Conservation (phyloP, 1,140 invertebrate species). For the Paraescarpia echinospica region DNA sequence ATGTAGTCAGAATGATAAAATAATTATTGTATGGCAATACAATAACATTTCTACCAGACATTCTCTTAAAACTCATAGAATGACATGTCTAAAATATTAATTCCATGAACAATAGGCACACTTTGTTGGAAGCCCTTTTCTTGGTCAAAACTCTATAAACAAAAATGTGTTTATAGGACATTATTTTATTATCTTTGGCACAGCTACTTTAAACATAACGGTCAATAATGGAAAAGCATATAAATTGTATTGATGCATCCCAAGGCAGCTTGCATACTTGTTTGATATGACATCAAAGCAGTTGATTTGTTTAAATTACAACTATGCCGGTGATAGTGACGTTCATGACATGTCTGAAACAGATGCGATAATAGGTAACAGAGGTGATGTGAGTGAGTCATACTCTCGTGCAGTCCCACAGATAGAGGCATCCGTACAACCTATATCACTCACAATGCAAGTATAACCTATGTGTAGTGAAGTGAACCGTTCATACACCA, state of each 20-base stretch:
- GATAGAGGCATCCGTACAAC: not conserved
- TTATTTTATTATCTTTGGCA: not conserved
- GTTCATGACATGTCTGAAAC: not conserved
- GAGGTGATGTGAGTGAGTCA: not conserved
- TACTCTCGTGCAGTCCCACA: not conserved
- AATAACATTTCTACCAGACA: too few relatives aligned
- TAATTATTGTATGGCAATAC: too few relatives aligned
- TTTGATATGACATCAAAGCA: not conserved
- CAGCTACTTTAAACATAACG: not conserved
- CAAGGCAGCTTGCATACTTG: not conserved
- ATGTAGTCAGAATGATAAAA: too few relatives aligned
- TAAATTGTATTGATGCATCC: not conserved
- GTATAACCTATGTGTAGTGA: not conserved
- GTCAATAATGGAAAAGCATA: not conserved
- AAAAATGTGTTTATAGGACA: not conserved
- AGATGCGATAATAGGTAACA: not conserved
- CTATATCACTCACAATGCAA: not conserved
- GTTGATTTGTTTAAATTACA: not conserved
- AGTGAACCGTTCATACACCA: not conserved
- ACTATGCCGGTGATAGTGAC: not conserved
- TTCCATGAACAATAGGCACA: not conserved
- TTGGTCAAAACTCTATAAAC: not conserved
- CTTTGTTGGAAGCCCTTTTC: not conserved
- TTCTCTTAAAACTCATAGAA: not conserved
- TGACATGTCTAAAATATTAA: not conserved